Evolutionary conservation across 2,888 invertebrate species (phyloP), one percentile per base, ranked within the genome.

Genomic region (Myopa tessellatipennis): DNA sequence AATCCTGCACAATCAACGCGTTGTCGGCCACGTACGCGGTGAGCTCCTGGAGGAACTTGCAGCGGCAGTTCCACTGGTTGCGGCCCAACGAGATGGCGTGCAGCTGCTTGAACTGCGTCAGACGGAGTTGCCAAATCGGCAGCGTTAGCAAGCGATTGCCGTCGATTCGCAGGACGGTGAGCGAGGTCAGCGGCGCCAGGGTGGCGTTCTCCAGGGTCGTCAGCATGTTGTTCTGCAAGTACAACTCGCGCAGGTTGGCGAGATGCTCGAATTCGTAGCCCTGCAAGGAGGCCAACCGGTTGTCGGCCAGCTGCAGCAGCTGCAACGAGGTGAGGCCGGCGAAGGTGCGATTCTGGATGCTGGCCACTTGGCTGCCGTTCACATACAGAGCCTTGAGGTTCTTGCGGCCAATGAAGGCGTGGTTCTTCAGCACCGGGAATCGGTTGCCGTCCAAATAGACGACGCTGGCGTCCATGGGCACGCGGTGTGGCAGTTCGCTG

Each of bases 401-500:
- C 89, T 97, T 97, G 70, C 97, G 92, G 0, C 97, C 98, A 82
- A 98, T 96, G 88, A 98, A 98, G 73, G 95, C 95, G 88, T 97
- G 96, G 87, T 95, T 95, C 87, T 95, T 94, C 74, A 98, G 90
- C 85, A 95, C 94, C 74, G 93, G 93, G 81, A 98, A 93, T 84
- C 95, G 93, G 87, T 97, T 97, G 55, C 97, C 97, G 87, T 97
- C 97, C 84, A 98, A 91, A 88, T 96, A 96, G 78, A 98, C 94
- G 87, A 97, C 95, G 26, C 98, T 97, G 7, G 96, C 96, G 87
- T 98, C 97, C 96, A 98, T 98, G 38, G 98, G 98, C 84, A 98
- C 95, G 82, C 95, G 92, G 26, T 94, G 93, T 0, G 97, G 97
- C 84, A 97, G 93, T 88, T 94, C 94, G 80, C 91, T 90, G 85